Evolutionary conservation across 2,113 vertebrate species (phyloP).

Genomic region (Eira barbara): DNA sequence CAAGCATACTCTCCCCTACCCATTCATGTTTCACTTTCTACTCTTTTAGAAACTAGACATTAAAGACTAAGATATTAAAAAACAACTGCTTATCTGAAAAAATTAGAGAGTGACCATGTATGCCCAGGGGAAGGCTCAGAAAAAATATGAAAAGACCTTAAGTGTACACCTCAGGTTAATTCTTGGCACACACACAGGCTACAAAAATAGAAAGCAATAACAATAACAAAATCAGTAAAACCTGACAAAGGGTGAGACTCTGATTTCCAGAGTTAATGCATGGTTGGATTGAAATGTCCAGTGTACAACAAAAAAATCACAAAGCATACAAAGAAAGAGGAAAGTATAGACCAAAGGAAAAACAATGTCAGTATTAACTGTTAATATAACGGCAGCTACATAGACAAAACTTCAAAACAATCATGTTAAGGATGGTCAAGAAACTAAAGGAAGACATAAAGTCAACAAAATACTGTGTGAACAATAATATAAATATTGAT

Average conservation of each 20-base stretch:
- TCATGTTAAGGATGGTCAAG: neutral
- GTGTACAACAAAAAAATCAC: neutral
- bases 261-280: neutral
- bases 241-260: neutral
- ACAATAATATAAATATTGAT: neutral
- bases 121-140: neutral
- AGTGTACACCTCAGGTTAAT: neutral
- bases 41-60: neutral
- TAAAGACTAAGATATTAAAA: neutral
- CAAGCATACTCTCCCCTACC: neutral
- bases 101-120: neutral
- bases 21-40: neutral
- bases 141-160: neutral
- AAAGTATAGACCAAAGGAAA: neutral
- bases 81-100: neutral
- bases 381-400: neutral
- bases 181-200: neutral
- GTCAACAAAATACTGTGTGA: neutral
- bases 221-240: neutral
- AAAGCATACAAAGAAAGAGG: neutral
- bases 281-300: neutral
- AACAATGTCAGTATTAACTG: neutral
- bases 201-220: neutral
- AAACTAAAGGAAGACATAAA: neutral
- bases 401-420: neutral